Evolutionary conservation across 2,797 vertebrate species (phyloP), one percentile per base, ranked within the genome.

Genomic region (Limosa lapponica): DNA sequence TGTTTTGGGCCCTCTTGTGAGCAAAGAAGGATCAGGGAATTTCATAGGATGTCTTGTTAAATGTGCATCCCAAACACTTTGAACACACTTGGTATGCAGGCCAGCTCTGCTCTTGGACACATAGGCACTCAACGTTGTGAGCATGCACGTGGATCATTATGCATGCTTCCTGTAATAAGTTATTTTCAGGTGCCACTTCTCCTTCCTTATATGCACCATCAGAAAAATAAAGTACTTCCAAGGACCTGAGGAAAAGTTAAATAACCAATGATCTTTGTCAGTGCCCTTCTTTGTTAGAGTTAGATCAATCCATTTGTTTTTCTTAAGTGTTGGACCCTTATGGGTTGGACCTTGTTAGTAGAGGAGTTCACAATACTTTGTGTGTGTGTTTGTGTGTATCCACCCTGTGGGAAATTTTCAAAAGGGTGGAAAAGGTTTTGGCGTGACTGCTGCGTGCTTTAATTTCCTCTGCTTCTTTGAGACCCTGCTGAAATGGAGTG

Each of bases 401-500:
- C 23, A 28, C 48, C 36, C 82, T 77, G 77, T 94, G 83, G 92
- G 93, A 93, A 93, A 59, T 44, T 87, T 92, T 95, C 64, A 79
- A 77, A 74, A 87, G 78, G 57, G 32, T 82, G 27, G 73, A 59
- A 84, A 41, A 73, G 67, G 30, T 70, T 96, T 90, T 95, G 88
- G 77, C 16, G 0, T 87, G 81, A 67, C 80, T 87, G 62, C 74
- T 93, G 79, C 10, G 9, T 90, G 74, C 59, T 96, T 95, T 93
- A 90, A 94, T 95, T 96, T 87, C 94, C 81, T 90, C 74, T 90
- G 90, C 59, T 90, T 70, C 88, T 92, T 71, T 84, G 90, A 95
- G 93, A 89, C 83, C 64, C 59, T 51, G 61, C 59, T 95, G 90
- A 89, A 96, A 90, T 59, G 23, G 71, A 91, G 79, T 55, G 57